Percentiles rank a stretch among this genome's conserved stretches.
Conservation (phyloP, 2,113 vertebrate species). For the Seriola quinqueradiata region DNA sequence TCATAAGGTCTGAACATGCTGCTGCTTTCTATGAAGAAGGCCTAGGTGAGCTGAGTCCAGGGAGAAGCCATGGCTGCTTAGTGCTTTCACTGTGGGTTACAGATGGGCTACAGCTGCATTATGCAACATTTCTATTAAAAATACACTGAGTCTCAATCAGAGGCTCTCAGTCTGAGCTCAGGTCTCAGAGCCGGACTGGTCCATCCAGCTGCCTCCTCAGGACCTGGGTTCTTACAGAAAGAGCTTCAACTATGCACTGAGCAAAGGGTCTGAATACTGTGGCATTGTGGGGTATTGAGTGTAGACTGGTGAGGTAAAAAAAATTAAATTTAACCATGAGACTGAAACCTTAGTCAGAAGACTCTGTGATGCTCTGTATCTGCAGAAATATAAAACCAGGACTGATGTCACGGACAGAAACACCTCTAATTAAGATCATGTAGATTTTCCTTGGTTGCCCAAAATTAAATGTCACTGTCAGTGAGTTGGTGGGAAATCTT, state of each 20-base stretch:
- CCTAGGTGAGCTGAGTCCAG: background rate
- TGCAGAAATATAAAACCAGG: background rate
- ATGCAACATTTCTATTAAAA: constrained; percentile 12
- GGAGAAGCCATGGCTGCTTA: background rate
- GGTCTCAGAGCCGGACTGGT: background rate
- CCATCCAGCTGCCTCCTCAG: background rate
- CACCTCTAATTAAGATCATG: background rate
- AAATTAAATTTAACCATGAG: too few relatives aligned
- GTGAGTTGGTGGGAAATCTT: background rate
- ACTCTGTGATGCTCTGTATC: background rate
- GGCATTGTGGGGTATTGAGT: too few relatives aligned
- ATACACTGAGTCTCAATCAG: background rate
- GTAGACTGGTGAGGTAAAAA: too few relatives aligned
- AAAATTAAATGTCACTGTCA: background rate
- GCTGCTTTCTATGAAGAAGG: background rate
- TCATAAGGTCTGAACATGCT: constrained; percentile 8
- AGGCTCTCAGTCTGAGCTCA: background rate
- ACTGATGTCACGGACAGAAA: background rate
- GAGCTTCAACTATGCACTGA: too few relatives aligned
- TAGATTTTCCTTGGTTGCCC: background rate
- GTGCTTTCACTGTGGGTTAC: background rate
- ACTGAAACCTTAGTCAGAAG: too few relatives aligned
- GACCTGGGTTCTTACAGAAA: too few relatives aligned
- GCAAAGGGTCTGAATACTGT: too few relatives aligned
- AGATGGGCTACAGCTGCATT: background rate